A percentile compares a stretch with the other conserved stretches of the same genome.
These are phyloP conservation scores for Adoxophyes honmai DNA, from an alignment of 1,140 invertebrate species.

Conservation along the genomic window DNA sequence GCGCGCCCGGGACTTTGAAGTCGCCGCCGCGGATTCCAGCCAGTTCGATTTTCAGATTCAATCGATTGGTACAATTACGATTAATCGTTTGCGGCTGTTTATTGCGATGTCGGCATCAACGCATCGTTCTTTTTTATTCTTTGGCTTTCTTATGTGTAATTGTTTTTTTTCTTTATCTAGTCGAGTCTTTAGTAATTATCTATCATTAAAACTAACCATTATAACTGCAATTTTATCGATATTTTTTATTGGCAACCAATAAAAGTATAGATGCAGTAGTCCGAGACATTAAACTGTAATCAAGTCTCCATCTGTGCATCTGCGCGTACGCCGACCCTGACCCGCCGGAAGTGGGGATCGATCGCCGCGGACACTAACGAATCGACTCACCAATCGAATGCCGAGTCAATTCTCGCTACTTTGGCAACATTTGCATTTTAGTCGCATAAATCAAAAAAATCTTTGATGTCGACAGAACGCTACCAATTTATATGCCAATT, in stretches of 20 bases:
- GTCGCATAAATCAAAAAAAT: no score
- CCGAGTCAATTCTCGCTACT: neutral
- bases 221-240: no score
- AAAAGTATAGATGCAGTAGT: no score
- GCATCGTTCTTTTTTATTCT: neutral
- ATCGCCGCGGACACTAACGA: neutral
- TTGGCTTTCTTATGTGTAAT: no score
- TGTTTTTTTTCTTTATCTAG: no score
- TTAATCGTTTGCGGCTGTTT: slow-evolving; percentile 9
- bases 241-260: no score
- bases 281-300: no score
- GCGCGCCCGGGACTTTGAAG: slow-evolving; percentile 44
- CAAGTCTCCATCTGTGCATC: neutral
- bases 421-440: no score
- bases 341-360: slow-evolving; percentile 10
- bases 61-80: slow-evolving; percentile 12
- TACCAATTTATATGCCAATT: no score
- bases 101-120: neutral
- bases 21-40: slow-evolving; percentile 32
- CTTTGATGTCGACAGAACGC: no score
- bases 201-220: no score
- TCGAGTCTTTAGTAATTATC: no score
- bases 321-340: neutral
- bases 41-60: slow-evolving; percentile 22
- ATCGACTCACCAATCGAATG: neutral